Evolutionary conservation across 2,113 vertebrate species (phyloP).

Genomic region (Okapia johnstoni): DNA sequence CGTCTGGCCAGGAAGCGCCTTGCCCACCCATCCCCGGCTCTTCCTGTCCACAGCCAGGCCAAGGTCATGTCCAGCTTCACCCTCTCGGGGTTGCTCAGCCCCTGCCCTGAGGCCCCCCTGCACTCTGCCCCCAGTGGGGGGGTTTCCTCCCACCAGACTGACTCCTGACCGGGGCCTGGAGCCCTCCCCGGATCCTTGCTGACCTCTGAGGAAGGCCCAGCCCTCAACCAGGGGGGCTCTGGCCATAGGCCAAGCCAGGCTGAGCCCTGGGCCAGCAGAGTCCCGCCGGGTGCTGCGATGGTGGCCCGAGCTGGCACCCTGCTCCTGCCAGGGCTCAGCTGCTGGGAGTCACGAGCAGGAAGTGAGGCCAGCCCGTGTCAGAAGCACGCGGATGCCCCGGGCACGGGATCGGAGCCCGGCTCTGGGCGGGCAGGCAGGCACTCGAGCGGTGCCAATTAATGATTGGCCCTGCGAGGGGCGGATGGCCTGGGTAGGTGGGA

Average conservation of each 20-base stretch:
- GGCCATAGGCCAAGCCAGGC: background rate
- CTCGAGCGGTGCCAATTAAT: conserved; percentile 18
- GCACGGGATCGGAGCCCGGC: background rate
- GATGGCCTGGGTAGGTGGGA: background rate
- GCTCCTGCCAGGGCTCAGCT: background rate
- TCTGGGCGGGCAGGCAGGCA: conserved; percentile 18
- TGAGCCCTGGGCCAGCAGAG: background rate
- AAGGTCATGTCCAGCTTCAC: fast-evolving
- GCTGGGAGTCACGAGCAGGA: background rate
- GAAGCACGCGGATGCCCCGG: background rate
- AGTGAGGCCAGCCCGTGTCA: background rate
- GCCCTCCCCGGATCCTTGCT: background rate
- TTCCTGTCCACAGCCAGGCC: background rate
- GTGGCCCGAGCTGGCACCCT: background rate
- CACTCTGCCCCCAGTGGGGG: fast-evolving
- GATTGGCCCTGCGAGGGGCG: background rate
- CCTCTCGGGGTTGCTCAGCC: background rate
- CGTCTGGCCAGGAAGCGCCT: fast-evolving
- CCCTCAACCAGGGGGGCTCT: background rate
- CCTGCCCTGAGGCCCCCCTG: background rate
- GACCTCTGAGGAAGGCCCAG: background rate
- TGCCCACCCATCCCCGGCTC: too few relatives aligned
- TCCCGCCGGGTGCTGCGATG: fast-evolving
- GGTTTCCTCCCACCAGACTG: background rate
- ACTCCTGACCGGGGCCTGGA: fast-evolving